Conservation (phyloP, 2,797 vertebrate genomes). For the Sparidentex hasta region DNA sequence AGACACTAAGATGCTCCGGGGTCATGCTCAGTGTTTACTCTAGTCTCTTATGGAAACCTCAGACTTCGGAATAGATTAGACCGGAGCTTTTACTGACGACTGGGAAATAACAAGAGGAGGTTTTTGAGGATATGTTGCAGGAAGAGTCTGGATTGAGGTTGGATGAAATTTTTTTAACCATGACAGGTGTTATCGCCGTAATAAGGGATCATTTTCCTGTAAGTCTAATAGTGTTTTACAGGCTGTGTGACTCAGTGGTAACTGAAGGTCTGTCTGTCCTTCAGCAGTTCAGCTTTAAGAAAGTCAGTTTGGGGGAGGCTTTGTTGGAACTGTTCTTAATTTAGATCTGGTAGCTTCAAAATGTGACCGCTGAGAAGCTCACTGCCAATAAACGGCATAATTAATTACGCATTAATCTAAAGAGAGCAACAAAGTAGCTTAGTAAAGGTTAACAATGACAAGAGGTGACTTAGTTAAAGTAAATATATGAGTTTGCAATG, state of each 20-base stretch:
- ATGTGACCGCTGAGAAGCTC: too few relatives aligned
- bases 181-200: background rate
- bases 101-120: background rate
- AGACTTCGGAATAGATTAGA: constrained; percentile 20
- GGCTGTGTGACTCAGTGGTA: constrained; percentile 1
- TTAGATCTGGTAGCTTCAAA: too few relatives aligned
- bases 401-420: too few relatives aligned
- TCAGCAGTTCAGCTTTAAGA: background rate
- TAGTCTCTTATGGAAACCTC: constrained; percentile 55
- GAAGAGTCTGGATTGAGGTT: constrained; percentile 8
- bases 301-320: background rate
- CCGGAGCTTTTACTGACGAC: constrained; percentile 16
- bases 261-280: background rate
- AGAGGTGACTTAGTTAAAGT: too few relatives aligned
- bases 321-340: too few relatives aligned
- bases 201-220: background rate
- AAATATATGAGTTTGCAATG: too few relatives aligned
- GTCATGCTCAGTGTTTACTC: constrained; percentile 66
- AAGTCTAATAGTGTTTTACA: background rate
- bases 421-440: too few relatives aligned
- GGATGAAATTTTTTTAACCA: background rate
- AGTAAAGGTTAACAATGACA: too few relatives aligned
- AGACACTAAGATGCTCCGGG: constrained; percentile 64
- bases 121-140: background rate
- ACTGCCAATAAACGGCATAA: too few relatives aligned